Evolutionary conservation across 2,113 vertebrate genomes (phyloP).

Genomic region (Neomonachus schauinslandi): DNA sequence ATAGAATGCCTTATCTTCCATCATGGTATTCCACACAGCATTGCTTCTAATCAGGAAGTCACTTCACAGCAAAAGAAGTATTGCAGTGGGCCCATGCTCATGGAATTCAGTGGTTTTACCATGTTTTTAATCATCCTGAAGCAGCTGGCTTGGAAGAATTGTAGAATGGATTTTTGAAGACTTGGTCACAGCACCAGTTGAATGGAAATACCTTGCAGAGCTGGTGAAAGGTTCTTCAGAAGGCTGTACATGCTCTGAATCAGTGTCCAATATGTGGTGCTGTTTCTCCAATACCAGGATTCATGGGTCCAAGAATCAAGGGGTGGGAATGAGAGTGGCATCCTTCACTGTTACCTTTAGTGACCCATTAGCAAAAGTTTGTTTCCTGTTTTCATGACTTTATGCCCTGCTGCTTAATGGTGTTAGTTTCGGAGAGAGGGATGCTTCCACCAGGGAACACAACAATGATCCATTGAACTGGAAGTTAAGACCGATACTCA

Average conservation of each 20-base stretch:
- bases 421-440: background rate
- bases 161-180: background rate
- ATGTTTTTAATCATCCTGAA: background rate
- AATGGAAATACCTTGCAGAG: background rate
- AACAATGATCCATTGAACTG: background rate
- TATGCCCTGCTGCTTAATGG: background rate
- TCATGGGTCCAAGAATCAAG: background rate
- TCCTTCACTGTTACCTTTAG: background rate
- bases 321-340: background rate
- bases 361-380: background rate
- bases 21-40: background rate
- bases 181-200: background rate
- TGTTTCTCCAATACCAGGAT: background rate
- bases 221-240: background rate
- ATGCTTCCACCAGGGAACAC: background rate
- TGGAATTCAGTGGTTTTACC: background rate
- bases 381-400: background rate
- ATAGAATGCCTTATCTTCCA: background rate
- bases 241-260: background rate
- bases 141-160: background rate
- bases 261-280: background rate
- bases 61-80: background rate
- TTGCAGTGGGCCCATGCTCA: background rate
- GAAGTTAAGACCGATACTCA: background rate
- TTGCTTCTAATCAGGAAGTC: background rate